Percentiles rank a stretch among this genome's conserved stretches.
These are phyloP conservation scores for Meriones psammophilus DNA, from an alignment of 2,797 vertebrate species.

Conservation along the genomic window DNA sequence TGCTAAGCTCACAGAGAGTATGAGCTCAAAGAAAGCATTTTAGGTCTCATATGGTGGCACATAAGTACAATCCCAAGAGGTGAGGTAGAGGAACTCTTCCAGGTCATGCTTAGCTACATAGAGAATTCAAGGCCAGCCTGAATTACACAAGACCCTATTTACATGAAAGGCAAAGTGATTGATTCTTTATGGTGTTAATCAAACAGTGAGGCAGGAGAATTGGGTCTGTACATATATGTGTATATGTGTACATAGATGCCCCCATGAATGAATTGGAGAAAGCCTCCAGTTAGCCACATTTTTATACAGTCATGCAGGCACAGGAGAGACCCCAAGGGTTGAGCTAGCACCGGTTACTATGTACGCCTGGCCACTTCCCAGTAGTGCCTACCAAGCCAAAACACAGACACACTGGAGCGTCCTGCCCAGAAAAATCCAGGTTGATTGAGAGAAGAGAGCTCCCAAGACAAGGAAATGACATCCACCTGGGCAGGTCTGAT, in stretches of 20 bases:
- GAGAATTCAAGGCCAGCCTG: neutral
- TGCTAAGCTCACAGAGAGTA: neutral
- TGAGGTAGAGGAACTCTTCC: neutral
- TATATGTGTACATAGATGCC: neutral
- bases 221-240: neutral
- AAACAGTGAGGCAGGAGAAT: neutral
- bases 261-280: neutral
- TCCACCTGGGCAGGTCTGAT: conserved; percentile 84
- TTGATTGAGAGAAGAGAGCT: conserved; percentile 44
- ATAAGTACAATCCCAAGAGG: neutral
- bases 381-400: neutral
- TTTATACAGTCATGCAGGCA: neutral
- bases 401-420: neutral
- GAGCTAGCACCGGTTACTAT: conserved; percentile 40
- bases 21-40: neutral
- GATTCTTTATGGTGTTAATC: neutral
- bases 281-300: neutral
- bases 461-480: conserved; percentile 59
- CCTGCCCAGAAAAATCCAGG: conserved; percentile 41
- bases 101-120: neutral
- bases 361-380: neutral
- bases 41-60: neutral
- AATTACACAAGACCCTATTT: neutral
- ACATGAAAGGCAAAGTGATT: neutral
- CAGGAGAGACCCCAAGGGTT: conserved; percentile 56